Evolutionary conservation across 1,140 invertebrate genomes (phyloP).

Genomic region (Plutomurus gul): DNA sequence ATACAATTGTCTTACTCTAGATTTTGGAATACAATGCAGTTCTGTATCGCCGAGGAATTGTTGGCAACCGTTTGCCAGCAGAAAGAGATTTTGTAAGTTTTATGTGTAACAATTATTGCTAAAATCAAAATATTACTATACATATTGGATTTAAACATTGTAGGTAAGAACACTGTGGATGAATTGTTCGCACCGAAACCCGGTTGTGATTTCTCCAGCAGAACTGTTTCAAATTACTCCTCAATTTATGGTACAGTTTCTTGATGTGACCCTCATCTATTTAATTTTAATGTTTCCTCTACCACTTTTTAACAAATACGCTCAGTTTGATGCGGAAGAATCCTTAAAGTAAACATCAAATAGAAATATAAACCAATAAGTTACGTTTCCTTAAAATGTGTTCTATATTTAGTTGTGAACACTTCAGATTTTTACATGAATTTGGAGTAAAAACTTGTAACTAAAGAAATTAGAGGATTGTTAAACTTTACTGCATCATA

Average conservation of each 20-base stretch:
- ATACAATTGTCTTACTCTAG: neutral
- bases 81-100: constrained; percentile 7
- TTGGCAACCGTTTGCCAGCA: neutral
- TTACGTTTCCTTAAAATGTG: neutral
- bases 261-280: neutral
- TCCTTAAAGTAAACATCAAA: too few species aligned
- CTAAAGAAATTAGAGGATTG: too few species aligned
- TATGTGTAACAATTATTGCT: neutral
- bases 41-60: neutral
- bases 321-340: neutral
- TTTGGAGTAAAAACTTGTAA: too few species aligned
- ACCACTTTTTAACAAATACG: neutral
- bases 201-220: neutral
- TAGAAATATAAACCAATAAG: too few species aligned
- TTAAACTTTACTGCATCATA: too few species aligned
- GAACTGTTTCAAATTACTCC: neutral
- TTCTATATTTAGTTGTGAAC: too few species aligned
- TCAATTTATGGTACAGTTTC: neutral
- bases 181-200: neutral
- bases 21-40: neutral
- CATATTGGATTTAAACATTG: neutral
- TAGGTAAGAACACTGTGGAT: neutral
- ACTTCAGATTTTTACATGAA: too few species aligned
- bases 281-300: neutral
- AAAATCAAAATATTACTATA: neutral